phyloP scores from a whole-genome alignment of 2,113 vertebrate genomes.

The Morone chrysops region DNA sequence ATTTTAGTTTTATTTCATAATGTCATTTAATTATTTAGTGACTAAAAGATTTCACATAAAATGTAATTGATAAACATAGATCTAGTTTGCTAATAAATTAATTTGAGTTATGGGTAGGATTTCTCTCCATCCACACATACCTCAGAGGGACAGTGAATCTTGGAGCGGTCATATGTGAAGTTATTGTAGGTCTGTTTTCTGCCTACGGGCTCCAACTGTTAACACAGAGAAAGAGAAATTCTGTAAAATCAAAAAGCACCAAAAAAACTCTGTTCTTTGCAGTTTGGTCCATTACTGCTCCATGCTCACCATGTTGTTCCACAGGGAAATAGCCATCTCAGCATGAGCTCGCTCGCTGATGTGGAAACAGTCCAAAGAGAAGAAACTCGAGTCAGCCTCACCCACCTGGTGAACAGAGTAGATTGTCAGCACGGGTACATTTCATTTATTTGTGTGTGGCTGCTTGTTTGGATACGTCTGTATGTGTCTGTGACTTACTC shows the following conservation, averaged over 20 bases:
- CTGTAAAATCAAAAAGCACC: background rate
- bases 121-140: conserved; percentile 78
- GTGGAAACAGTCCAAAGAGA: conserved; percentile 92
- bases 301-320: conserved; percentile 94
- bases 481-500: conserved; percentile 77
- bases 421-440: background rate
- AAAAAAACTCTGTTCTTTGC: background rate
- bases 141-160: conserved; percentile 89
- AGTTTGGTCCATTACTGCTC: background rate
- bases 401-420: conserved; percentile 76
- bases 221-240: conserved; percentile 27
- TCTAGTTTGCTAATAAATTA: background rate
- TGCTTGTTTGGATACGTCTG: background rate
- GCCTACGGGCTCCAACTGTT: conserved; percentile 90
- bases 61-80: background rate
- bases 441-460: background rate
- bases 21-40: background rate
- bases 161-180: conserved; percentile 88
- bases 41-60: too few relatives aligned
- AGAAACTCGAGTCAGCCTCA: conserved; percentile 86
- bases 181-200: conserved; percentile 90
- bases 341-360: conserved; percentile 88
- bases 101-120: background rate
- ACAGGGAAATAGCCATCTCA: conserved; percentile 91
- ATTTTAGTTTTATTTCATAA: background rate